phyloP scores from a whole-genome alignment of 2,888 invertebrate species.

The Macaria notata region DNA sequence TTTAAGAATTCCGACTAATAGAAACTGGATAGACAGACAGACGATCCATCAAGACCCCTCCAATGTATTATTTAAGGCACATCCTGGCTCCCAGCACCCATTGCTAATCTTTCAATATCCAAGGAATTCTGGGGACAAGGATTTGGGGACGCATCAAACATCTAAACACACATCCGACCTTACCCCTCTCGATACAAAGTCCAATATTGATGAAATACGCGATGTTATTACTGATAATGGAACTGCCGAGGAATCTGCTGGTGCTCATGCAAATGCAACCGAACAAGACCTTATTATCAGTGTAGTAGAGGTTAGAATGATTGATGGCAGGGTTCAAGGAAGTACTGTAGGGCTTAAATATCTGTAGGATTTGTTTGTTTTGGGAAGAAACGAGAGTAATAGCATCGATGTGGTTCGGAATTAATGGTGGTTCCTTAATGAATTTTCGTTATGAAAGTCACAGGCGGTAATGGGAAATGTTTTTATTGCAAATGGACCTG shows the following conservation, averaged over 20 bases:
- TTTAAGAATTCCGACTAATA: slow-evolving; percentile 80
- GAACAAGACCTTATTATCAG: slow-evolving; percentile 37
- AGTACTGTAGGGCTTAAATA: slow-evolving; percentile 60
- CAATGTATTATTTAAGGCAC: slow-evolving; percentile 81
- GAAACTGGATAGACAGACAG: slow-evolving; percentile 78
- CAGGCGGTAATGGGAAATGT: slow-evolving; percentile 58
- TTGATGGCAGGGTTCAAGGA: slow-evolving; percentile 25
- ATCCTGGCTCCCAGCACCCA: slow-evolving; percentile 60
- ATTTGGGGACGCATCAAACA: slow-evolving; percentile 47
- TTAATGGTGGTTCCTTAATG: slow-evolving; percentile 75
- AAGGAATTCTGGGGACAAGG: slow-evolving; percentile 71
- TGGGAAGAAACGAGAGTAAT: slow-evolving; percentile 72
- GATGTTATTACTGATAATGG: slow-evolving; percentile 42
- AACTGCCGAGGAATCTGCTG: slow-evolving; percentile 51
- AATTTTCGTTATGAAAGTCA: slow-evolving; percentile 73
- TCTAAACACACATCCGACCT: slow-evolving; percentile 5
- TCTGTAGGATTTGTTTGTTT: slow-evolving; percentile 80
- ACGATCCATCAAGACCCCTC: slow-evolving; percentile 78
- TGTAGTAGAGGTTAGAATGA: slow-evolving; percentile 40
- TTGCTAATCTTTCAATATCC: slow-evolving; percentile 82
- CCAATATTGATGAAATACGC: slow-evolving; percentile 40
- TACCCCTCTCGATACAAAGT: slow-evolving; percentile 34
- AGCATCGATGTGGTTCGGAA: slow-evolving; percentile 67
- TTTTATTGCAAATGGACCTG: slow-evolving; percentile 45
- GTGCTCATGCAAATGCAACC: slow-evolving; percentile 42